Evolutionary conservation across 2,113 vertebrate genomes (phyloP).

Genomic region (Rhodinocichla rosea): DNA sequence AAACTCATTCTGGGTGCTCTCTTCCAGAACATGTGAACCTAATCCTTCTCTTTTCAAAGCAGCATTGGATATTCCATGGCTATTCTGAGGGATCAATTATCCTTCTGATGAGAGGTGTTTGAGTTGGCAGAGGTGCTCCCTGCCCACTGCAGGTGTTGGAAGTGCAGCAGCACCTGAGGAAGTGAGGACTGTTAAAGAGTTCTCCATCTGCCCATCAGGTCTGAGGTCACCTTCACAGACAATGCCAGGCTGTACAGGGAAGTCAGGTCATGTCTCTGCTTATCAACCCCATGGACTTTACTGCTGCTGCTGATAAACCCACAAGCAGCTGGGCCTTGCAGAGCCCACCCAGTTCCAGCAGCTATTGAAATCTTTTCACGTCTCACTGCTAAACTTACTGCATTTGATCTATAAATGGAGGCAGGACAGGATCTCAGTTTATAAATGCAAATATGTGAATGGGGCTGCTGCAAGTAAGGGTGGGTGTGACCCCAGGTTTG

Average conservation of each 20-base stretch:
- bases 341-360: neutral
- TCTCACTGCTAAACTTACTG: neutral
- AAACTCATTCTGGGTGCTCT: neutral
- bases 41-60: neutral
- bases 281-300: neutral
- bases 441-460: neutral
- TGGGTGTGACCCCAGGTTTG: neutral
- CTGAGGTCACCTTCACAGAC: neutral
- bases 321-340: neutral
- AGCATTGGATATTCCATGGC: neutral
- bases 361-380: neutral
- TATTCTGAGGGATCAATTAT: neutral
- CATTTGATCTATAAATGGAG: neutral
- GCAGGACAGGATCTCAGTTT: neutral
- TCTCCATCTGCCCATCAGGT: neutral
- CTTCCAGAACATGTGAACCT: neutral
- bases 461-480: neutral
- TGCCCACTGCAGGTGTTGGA: neutral
- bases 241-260: neutral
- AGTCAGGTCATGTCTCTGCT: neutral
- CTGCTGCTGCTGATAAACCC: neutral
- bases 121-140: neutral
- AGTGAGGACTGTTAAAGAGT: neutral
- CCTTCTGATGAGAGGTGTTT: neutral
- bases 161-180: neutral